phyloP scores from a whole-genome alignment of 2,888 invertebrate genomes.

The Urechis unicinctus region DNA sequence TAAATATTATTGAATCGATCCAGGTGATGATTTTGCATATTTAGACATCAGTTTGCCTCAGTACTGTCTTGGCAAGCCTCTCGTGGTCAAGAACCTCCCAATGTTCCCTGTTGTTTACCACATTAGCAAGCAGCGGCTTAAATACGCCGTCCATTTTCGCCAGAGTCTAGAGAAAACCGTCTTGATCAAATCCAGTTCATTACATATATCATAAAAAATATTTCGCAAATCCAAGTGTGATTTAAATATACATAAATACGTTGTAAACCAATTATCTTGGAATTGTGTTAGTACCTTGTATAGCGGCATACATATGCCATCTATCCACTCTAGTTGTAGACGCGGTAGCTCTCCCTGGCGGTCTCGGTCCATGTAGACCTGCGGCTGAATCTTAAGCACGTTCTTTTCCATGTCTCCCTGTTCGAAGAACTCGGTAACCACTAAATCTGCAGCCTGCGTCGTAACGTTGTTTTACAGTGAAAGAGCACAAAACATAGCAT shows the following conservation, averaged over 20 bases:
- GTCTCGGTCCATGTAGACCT: conserved; percentile 48
- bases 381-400: conserved; percentile 79
- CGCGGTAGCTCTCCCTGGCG: conserved; percentile 43
- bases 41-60: background rate
- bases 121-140: conserved; percentile 52
- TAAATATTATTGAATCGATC: no score
- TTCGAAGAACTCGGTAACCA: conserved; percentile 87
- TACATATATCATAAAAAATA: no score
- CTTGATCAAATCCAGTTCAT: no score
- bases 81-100: conserved; percentile 46
- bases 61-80: background rate
- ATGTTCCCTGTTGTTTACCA: conserved; percentile 50
- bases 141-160: conserved; percentile 50
- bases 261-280: no score
- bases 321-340: conserved; percentile 46
- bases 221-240: no score
- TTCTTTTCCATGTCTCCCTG: conserved; percentile 86
- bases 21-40: no score
- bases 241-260: no score
- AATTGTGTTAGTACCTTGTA: no score
- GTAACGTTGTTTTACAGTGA: no score
- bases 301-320: conserved; percentile 51
- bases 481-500: background rate
- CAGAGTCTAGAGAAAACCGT: background rate
- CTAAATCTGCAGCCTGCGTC: conserved; percentile 68